Evolutionary conservation across 1,140 invertebrate genomes (phyloP), one percentile per base, ranked within the genome.

Genomic region (Drosophila auraria): DNA sequence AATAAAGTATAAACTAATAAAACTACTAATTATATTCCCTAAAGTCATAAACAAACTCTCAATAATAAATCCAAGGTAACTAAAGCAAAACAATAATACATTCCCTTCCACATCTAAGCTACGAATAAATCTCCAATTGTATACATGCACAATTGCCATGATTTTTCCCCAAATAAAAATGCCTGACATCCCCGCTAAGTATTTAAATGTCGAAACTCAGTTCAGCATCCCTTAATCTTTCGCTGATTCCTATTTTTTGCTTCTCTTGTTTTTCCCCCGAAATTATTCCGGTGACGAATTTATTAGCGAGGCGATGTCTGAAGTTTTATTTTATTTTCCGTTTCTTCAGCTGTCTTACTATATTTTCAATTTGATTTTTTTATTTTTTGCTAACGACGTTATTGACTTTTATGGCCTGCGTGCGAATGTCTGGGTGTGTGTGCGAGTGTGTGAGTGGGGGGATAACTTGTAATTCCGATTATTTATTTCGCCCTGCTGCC

Each of bases 231-330:
- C 44, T 42, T 44, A 65, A 42, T 70, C 36, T 25, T 63, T 58
- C 2, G 54, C 33, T 56, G 54, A 15, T 40, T 56, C 7, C 8
- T 23, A n/a, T 23, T 23, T 56, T 56, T 56, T 9, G 12, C 14
- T 23, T 2, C 40, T 51, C 30, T 44, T 73, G 33, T 56, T 70
- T 42, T 51, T 30, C 3, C 51, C 42, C 45, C 58, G 17, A 73
- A 66, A 78, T 78, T 72, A 80, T 78, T 73, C 38, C 25, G 53
- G 47, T 79, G 69, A 80, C 78, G 62, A 80, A 80, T 80, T 80
- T 74, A 80, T 79, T 63, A 79, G 78, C 66, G 45, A n/a, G 42
- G 56, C 49, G 42, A 73, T 79, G 61, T 54, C 59, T 58, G 47
- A 47, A 73, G 42, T 53, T 60, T 78, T 78, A 56, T 73, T 72